phyloP scores from a whole-genome alignment of 2,113 vertebrate genomes.

The Bos indicus region DNA sequence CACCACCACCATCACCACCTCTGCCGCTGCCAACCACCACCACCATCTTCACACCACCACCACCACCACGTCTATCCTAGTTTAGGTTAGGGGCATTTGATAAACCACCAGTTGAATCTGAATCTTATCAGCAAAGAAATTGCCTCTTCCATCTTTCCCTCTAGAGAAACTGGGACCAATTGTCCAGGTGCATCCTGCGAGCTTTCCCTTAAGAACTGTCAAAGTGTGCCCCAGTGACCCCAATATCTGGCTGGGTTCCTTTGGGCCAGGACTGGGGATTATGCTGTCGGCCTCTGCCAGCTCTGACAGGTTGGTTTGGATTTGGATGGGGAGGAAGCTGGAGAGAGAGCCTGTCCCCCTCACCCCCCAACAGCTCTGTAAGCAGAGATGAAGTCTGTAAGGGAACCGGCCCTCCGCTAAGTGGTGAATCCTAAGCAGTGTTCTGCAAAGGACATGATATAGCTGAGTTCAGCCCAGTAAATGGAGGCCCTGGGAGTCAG shows the following conservation, averaged over 20 bases:
- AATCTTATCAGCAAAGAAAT: constrained; percentile 25
- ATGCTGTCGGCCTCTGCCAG: background rate
- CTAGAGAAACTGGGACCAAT: background rate
- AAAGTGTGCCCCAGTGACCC: constrained; percentile 42
- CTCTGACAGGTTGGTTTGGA: constrained; percentile 28
- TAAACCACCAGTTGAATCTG: background rate
- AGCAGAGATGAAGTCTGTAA: background rate
- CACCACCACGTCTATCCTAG: accelerated
- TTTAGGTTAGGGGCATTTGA: background rate
- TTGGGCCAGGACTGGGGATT: constrained; percentile 23
- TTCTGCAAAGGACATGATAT: background rate
- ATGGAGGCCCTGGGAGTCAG: constrained; percentile 31
- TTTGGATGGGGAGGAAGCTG: background rate
- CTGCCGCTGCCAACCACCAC: accelerated
- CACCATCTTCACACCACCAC: accelerated
- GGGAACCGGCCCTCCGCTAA: accelerated
- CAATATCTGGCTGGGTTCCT: constrained; percentile 55
- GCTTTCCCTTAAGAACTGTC: background rate
- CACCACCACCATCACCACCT: background rate
- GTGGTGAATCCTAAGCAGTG: background rate
- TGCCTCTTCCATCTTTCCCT: background rate
- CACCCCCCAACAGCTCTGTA: background rate
- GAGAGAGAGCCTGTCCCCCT: background rate
- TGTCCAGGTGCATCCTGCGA: constrained; percentile 64
- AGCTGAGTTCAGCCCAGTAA: background rate